These are phyloP conservation scores for Ammospiza maritima DNA, from an alignment of 2,797 vertebrate genomes.

Conservation along the genomic window DNA sequence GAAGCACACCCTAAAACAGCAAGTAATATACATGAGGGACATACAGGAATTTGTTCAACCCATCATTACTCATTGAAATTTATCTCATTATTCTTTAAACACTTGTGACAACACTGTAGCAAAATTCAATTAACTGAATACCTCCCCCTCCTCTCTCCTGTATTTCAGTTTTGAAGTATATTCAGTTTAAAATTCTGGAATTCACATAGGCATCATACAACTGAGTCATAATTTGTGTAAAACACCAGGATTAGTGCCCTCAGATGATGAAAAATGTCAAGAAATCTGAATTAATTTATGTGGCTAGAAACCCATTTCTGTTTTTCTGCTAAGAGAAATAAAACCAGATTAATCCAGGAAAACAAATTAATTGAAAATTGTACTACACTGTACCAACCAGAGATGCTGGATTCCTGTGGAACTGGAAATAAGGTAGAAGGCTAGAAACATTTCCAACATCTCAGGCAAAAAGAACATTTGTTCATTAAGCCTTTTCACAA, in stretches of 20 bases:
- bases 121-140: not conserved
- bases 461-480: not conserved
- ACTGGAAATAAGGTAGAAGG: not conserved
- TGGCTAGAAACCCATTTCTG: not conserved
- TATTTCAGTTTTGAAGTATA: not conserved
- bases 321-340: not conserved
- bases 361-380: not conserved
- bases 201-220: not conserved
- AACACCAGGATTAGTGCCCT: not conserved
- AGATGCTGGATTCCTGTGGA: not conserved
- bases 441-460: not conserved
- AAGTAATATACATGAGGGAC: not conserved
- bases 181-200: not conserved
- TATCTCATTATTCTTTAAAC: not conserved
- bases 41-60: not conserved
- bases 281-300: not conserved
- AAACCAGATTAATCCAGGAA: not conserved
- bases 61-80: not conserved
- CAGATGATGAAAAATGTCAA: not conserved
- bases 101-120: not conserved
- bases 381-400: not conserved
- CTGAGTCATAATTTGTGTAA: not conserved
- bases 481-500: not conserved
- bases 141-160: accelerated
- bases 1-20: not conserved